Evolutionary conservation across 2,888 invertebrate species (phyloP).

Genomic region (Cosmorhoe ocellata): DNA sequence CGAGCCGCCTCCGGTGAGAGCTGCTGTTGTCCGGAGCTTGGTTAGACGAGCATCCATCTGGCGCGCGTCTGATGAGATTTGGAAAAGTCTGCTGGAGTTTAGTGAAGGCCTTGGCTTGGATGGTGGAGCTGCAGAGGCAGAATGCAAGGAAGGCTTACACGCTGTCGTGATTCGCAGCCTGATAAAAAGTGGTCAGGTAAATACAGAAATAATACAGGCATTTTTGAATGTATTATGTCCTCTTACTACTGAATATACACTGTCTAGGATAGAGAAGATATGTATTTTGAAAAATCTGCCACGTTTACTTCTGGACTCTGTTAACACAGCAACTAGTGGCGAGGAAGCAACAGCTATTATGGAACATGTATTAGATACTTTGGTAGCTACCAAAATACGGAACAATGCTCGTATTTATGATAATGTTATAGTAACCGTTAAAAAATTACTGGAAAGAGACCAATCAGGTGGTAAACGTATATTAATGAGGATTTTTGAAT

Average conservation of each 20-base stretch:
- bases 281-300: not conserved
- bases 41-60: not conserved
- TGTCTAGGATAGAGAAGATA: not conserved
- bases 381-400: not conserved
- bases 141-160: slow-evolving; percentile 59
- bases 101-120: slow-evolving; percentile 56
- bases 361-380: slow-evolving; percentile 1
- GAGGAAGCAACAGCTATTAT: not conserved
- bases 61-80: slow-evolving; percentile 1
- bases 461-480: slow-evolving; percentile 2
- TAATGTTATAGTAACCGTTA: not conserved
- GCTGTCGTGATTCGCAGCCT: slow-evolving; percentile 53
- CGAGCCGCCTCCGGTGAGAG: not conserved
- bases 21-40: not conserved
- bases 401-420: not conserved
- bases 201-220: not conserved
- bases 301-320: not conserved
- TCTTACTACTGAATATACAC: not conserved
- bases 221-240: not conserved
- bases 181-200: slow-evolving; percentile 22
- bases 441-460: slow-evolving; percentile 1
- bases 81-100: slow-evolving; percentile 42
- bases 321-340: not conserved
- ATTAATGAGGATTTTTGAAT: slow-evolving; percentile 11
- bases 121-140: slow-evolving; percentile 43